A percentile compares a stretch with the other conserved stretches of the same genome.
These are phyloP conservation scores for Archivesica marissinica DNA, from an alignment of 1,140 invertebrate genomes.

Conservation along the genomic window DNA sequence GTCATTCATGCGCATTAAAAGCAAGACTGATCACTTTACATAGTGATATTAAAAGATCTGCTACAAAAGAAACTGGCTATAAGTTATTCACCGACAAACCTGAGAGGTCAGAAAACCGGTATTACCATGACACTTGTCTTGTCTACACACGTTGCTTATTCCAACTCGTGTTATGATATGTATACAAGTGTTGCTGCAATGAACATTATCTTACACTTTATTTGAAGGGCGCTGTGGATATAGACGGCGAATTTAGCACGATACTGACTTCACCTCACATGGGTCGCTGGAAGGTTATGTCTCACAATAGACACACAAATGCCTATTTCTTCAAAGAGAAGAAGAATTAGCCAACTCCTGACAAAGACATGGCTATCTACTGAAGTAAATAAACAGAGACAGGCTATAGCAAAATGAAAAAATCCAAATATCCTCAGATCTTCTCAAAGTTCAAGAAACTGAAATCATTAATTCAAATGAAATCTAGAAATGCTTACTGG, in stretches of 20 bases:
- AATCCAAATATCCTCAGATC: no score
- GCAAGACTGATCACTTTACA: no score
- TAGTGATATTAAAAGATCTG: background rate
- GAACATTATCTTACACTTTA: background rate
- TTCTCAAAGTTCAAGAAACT: no score
- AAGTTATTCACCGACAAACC: background rate
- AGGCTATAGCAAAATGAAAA: no score
- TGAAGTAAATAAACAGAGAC: no score
- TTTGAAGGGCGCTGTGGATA: background rate
- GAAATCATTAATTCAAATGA: no score
- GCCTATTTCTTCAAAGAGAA: no score
- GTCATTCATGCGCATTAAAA: no score
- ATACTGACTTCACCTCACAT: constrained; percentile 49
- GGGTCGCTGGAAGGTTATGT: constrained; percentile 45
- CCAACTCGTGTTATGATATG: background rate
- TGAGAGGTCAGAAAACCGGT: background rate
- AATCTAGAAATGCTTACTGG: no score
- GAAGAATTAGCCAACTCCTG: no score
- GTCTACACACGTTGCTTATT: background rate
- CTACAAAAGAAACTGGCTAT: background rate
- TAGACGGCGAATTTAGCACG: constrained; percentile 31
- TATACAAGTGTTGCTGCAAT: background rate
- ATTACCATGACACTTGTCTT: background rate
- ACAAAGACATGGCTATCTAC: no score
- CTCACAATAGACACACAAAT: constrained; percentile 31